These are phyloP conservation scores for Psilanteris sp. DNA, from an alignment of 1,140 invertebrate genomes.

Conservation along the genomic window DNA sequence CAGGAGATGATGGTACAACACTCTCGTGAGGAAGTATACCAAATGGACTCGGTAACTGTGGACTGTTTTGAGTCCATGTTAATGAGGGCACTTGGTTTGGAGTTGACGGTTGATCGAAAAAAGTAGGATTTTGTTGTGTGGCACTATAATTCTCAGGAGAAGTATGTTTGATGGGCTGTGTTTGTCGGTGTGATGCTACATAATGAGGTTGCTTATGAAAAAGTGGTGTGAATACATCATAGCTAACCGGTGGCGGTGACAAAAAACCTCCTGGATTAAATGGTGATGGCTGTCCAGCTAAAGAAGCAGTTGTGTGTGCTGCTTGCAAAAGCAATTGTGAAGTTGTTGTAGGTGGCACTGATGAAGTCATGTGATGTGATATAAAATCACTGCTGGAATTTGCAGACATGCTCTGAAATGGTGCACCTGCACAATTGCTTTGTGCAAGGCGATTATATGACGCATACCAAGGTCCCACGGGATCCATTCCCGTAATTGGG, in stretches of 20 bases:
- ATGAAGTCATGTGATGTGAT: conserved; percentile 81
- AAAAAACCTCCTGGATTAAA: conserved; percentile 86
- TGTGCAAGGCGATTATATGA: conserved; percentile 86
- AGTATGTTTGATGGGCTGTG: conserved; percentile 80
- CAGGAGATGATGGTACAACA: conserved; percentile 84
- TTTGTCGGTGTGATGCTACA: conserved; percentile 80
- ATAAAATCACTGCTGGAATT: conserved; percentile 82
- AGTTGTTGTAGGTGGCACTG: conserved; percentile 81
- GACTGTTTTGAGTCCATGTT: conserved; percentile 83
- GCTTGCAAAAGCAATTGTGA: conserved; percentile 83
- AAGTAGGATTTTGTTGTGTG: conserved; percentile 80
- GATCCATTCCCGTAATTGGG: conserved; percentile 83
- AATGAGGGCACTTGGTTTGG: conserved; percentile 80
- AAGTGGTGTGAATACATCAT: conserved; percentile 86
- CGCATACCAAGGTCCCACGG: conserved; percentile 88
- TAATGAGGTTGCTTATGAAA: conserved; percentile 85
- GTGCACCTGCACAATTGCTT: conserved; percentile 81
- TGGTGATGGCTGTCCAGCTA: conserved; percentile 83
- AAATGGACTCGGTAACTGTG: conserved; percentile 85
- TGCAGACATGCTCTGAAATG: conserved; percentile 73
- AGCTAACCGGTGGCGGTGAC: conserved; percentile 84
- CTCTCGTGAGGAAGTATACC: conserved; percentile 89
- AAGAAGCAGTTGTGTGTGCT: conserved; percentile 82
- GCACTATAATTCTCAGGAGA: conserved; percentile 82
- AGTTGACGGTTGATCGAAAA: conserved; percentile 83